Base-by-base conservation (phyloP, 2,888 invertebrate species). In the Cryptus viduatorius region DNA sequence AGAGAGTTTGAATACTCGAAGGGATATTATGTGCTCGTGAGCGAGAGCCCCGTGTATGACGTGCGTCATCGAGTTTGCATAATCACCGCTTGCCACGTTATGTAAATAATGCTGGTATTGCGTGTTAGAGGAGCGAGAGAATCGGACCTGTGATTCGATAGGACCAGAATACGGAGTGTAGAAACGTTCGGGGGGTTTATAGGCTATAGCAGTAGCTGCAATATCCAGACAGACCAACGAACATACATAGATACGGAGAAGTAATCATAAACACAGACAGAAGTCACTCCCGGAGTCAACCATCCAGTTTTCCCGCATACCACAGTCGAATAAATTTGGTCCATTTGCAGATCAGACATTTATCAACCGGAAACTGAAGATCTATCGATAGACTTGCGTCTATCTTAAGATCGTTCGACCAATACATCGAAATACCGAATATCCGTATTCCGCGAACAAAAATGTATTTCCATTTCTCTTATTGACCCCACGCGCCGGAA, bases 31-130 rank as follows among this genome's bases (percentile, higher is more conserved):
- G 65, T 37, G 24, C 50, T 31, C 65, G 65, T 65, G 50, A 14
- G 29, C 31, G 59, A 31, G 31, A 10, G 14, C 31, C 29, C 42
- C 12, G 56, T 73, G 79, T 68, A 75, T 79, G 82, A 65, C 75
- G 84, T 71, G 76, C 76, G 76, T 82, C 82, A 76, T 79, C 82
- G 76, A 85, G 79, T 85, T 85, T 82, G 85, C 85, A 85, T 85
- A 85, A 85, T 85, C 79, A 79, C 75, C 46, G 76, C 46, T 82
- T 56, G 65, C 64, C 71, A 71, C 84, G 64, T 84, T 84, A 84
- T 84, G 84, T 79, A 84, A 84, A 84, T 84, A 71, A 37, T 24
- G 44, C 8, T 10, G 71, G 56, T 78, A 68, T 72, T 65, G 59
- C 46, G 67, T 37, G 71, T 72, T 71, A 68, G 59, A 65, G 53